Base-by-base conservation (phyloP, 2,113 vertebrate genomes). In the Toxotes jaculatrix region DNA sequence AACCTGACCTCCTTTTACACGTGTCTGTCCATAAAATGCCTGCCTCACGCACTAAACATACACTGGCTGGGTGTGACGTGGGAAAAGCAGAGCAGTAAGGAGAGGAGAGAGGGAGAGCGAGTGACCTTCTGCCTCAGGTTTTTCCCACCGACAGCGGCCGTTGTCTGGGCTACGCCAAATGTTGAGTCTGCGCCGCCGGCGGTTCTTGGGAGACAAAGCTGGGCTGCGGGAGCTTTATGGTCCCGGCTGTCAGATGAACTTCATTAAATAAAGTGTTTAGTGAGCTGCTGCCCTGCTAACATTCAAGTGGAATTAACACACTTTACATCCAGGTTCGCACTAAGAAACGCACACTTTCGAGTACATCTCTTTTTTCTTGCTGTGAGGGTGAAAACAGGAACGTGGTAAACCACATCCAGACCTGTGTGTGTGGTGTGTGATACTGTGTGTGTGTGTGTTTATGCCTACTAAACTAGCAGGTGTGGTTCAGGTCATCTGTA, bases 241-340 rank as follows among this genome's bases (percentile, higher is more conserved):
- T 42, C 59, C 83, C 0, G 11, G 63, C 82, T 85, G 80, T 82
- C 80, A 77, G 59, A 74, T 7, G 7, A 51, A 82, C 80, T 90
- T 89, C 88, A 92, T 83, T 92, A 91, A 83, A 80, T 79, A 38
- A 86, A 82, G 71, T 84, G 82, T 90, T 87, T 86, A 70, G 66
- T 73, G 76, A 86, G 87, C 84, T 66, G 82, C 56, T 17, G 34
- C 32, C 62, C 62, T 51, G 43, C 40, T 43, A 53, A 74, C 55
- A 60, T 55, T 66, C 68, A 51, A 14, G 61, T n/a, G 55, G 74
- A 80, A 76, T 79, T 49, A 82, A 87, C 61, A 76, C 73, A 79
- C 64, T 86, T 42, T 43, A 51, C 56, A 42, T 56, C 21, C 55
- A 61, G 16, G 11, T 19, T 36, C 55, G 42, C 42, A 38, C 70